Evolutionary conservation across 2,113 vertebrate genomes (phyloP).

Genomic region (Phycodurus eques): DNA sequence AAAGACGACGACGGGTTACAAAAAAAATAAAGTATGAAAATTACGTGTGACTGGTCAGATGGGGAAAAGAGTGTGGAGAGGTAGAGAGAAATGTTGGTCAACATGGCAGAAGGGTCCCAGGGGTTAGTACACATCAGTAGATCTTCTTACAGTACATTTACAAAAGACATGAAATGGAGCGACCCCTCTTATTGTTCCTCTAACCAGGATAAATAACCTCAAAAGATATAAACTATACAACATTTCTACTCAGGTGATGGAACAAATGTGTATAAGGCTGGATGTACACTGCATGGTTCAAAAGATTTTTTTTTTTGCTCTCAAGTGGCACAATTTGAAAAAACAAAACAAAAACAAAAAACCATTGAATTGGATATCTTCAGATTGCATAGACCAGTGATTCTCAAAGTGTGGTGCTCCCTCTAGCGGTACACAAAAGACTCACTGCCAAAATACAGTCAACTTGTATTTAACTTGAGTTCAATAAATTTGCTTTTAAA

Average conservation of each 20-base stretch:
- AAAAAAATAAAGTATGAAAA: conserved; percentile 2
- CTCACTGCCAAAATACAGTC: neutral
- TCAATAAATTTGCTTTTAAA: neutral
- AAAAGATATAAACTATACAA: neutral
- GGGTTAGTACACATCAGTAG: conserved; percentile 8
- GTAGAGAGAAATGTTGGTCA: conserved; percentile 70
- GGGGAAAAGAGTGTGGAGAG: conserved; percentile 47
- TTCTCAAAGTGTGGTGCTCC: neutral
- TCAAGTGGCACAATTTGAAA: neutral
- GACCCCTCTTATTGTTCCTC: conserved; percentile 21
- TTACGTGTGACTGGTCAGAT: conserved; percentile 25
- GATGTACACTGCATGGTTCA: neutral
- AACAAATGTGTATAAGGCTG: neutral
- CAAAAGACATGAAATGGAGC: neutral
- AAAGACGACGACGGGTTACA: conserved; percentile 1
- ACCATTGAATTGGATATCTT: neutral
- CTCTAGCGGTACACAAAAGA: neutral
- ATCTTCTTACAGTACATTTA: neutral
- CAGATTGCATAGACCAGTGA: neutral
- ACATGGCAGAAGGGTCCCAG: conserved; percentile 40
- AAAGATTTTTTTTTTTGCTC: neutral
- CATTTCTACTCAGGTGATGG: neutral
- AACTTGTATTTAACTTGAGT: neutral
- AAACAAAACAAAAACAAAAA: neutral
- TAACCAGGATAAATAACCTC: conserved; percentile 4